Evolutionary conservation across 2,797 vertebrate species (phyloP), one percentile per base, ranked within the genome.

Genomic region (Saxicola maurus): DNA sequence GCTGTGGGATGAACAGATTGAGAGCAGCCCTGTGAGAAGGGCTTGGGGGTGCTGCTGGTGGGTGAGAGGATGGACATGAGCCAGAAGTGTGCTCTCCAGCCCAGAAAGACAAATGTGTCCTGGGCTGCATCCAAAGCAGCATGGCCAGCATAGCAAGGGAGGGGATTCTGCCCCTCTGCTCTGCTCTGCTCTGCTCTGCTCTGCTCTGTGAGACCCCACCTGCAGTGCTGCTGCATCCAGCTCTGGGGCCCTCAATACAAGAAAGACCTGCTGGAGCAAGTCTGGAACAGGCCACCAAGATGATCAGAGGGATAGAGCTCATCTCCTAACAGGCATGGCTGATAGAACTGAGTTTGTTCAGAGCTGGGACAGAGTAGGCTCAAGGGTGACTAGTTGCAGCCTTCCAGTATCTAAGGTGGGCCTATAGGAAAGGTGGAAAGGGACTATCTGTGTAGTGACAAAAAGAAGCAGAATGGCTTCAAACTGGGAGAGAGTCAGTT

Each of bases 161-260:
- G 23, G 4, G 2, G 11, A 28, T 40, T 23, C 52, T 66, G 11
- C 4, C 31, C 28, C 28, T 64, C 13, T 25, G 30, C 27, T 49
- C 52, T 48, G 13, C n/a, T 64, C 12, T 24, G 30, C 27, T 51
- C 52, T 57, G 37, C 27, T 51, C 45, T 57, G 13, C 24, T 45
- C 27, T 55, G 23, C n/a, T 64, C 12, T 24, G 30, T 51, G 14
- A 31, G 31, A 51, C 2, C 12, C 13, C 17, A 42, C 9, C 8
- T 52, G 53, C 0, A 31, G 2, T 1, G 1, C 38, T 1, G 1
- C 38, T 74, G 6, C 17, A 24, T 25, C 52, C 71, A 45, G 13
- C 13, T 38, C 61, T 45, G 24, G 7, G 9, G 5, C 17, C 19
- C 53, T 23, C 19, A 31, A 1, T 3, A 11, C 0, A 0, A 28